A percentile compares a stretch with the other conserved stretches of the same genome.
Evolutionary conservation across 2,888 invertebrate genomes (phyloP).

Genomic region (Pristionchus entomophagus): DNA sequence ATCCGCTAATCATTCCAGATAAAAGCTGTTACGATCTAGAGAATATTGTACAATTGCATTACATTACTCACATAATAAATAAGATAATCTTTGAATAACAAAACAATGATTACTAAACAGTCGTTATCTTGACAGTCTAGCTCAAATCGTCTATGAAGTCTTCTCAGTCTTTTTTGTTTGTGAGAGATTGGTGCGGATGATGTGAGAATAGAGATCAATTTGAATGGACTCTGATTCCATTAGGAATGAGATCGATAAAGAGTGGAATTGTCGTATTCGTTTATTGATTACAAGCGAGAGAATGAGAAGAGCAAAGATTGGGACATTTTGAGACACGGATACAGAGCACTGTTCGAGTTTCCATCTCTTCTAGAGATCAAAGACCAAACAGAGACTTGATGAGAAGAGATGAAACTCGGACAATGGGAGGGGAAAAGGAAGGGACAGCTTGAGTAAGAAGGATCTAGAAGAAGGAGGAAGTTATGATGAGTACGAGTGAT

Average conservation of each 20-base stretch:
- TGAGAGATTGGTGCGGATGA: too few relatives aligned
- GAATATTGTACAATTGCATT: too few relatives aligned
- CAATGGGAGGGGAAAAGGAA: not conserved
- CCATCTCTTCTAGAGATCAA: not conserved
- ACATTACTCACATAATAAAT: too few relatives aligned
- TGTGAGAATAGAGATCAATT: too few relatives aligned
- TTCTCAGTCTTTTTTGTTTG: not conserved
- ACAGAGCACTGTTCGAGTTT: not conserved
- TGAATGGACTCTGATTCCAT: constrained; percentile 46
- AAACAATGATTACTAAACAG: not conserved
- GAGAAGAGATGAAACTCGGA: not conserved
- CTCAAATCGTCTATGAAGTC: not conserved
- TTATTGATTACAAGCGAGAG: constrained; percentile 15
- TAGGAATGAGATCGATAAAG: constrained; percentile 17
- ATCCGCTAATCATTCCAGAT: constrained; percentile 10
- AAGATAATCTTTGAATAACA: too few relatives aligned
- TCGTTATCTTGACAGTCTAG: not conserved
- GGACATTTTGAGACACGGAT: constrained; percentile 35
- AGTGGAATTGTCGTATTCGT: not conserved
- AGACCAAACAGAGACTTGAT: not conserved
- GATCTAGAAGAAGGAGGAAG: not conserved
- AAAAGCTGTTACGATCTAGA: constrained; percentile 12
- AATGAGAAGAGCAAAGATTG: not conserved
- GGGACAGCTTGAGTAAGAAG: not conserved
- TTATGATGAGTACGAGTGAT: not conserved